Conservation (phyloP, 1,140 invertebrate species). For the Aphaenogaster floridana region DNA sequence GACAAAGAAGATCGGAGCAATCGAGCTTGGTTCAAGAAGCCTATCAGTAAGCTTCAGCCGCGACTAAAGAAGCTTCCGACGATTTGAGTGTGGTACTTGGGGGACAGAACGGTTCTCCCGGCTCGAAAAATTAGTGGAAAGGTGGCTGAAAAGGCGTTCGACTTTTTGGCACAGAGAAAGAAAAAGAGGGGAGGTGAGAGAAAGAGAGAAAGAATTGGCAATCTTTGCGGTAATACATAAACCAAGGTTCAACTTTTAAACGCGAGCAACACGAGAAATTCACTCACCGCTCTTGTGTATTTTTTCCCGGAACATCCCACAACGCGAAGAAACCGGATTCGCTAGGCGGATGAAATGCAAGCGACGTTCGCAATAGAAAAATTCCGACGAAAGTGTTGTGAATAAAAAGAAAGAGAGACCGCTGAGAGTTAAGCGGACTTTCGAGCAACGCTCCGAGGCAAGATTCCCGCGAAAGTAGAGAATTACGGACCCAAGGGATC, state of each 20-base stretch:
- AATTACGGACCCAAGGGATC: slow-evolving; percentile 17
- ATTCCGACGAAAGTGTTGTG: slow-evolving; percentile 9
- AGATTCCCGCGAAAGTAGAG: slow-evolving; percentile 36
- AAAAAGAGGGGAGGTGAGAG: neutral
- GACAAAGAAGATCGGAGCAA: slow-evolving; percentile 71
- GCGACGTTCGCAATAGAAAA: neutral
- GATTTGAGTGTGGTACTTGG: slow-evolving; percentile 30
- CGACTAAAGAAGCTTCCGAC: slow-evolving; percentile 39
- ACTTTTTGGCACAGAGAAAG: neutral
- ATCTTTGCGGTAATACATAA: slow-evolving; percentile 24
- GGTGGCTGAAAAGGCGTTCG: neutral
- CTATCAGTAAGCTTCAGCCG: slow-evolving; percentile 66
- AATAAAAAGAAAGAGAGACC: slow-evolving; percentile 19
- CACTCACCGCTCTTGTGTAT: neutral
- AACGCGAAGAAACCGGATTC: neutral
- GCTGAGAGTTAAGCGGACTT: slow-evolving; percentile 30
- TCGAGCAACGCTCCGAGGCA: slow-evolving; percentile 15
- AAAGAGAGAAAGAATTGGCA: slow-evolving; percentile 18
- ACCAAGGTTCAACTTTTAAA: slow-evolving; percentile 17
- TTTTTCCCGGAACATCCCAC: neutral
- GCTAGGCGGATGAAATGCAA: neutral
- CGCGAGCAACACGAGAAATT: neutral
- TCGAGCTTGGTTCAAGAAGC: slow-evolving; percentile 59
- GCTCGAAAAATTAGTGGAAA: neutral
- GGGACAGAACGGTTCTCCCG: neutral